Percentiles rank a stretch among this genome's conserved stretches.
These are phyloP conservation scores for Nylanderia fulva DNA, from an alignment of 1,140 invertebrate genomes.

Conservation along the genomic window DNA sequence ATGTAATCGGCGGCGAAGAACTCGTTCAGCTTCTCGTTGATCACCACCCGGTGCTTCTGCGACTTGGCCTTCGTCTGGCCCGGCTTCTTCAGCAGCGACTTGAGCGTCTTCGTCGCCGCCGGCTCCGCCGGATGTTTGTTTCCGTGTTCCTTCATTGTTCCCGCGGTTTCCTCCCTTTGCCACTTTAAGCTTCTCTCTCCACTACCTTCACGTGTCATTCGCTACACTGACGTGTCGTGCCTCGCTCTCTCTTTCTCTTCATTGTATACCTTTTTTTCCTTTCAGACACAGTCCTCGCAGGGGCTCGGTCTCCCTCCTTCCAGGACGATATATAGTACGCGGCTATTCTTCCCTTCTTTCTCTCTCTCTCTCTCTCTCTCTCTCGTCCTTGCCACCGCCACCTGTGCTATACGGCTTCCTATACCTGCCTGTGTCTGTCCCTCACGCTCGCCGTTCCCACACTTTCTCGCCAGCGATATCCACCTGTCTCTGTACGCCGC, in stretches of 20 bases:
- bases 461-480: conserved; percentile 47
- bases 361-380: neutral
- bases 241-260: neutral
- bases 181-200: neutral
- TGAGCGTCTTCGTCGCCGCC: conserved; percentile 84
- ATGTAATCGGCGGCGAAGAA: conserved; percentile 96
- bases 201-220: neutral
- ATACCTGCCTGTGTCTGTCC: no score
- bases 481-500: conserved; percentile 30
- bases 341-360: conserved; percentile 1
- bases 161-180: neutral
- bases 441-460: conserved; percentile 44
- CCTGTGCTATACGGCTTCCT: conserved; percentile 54
- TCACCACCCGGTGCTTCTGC: conserved; percentile 92
- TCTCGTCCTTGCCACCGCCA: conserved; percentile 43
- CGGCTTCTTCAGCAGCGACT: conserved; percentile 87
- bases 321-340: neutral
- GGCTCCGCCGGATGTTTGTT: conserved; percentile 82
- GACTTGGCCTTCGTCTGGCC: conserved; percentile 82
- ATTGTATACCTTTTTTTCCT: neutral
- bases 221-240: conserved; percentile 3
- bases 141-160: conserved; percentile 82
- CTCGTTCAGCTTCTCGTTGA: conserved; percentile 94
- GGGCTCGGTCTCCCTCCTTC: neutral
- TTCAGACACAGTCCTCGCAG: neutral